These are phyloP conservation scores for Esox masquinongy DNA, from an alignment of 2,797 vertebrate species.

Conservation along the genomic window DNA sequence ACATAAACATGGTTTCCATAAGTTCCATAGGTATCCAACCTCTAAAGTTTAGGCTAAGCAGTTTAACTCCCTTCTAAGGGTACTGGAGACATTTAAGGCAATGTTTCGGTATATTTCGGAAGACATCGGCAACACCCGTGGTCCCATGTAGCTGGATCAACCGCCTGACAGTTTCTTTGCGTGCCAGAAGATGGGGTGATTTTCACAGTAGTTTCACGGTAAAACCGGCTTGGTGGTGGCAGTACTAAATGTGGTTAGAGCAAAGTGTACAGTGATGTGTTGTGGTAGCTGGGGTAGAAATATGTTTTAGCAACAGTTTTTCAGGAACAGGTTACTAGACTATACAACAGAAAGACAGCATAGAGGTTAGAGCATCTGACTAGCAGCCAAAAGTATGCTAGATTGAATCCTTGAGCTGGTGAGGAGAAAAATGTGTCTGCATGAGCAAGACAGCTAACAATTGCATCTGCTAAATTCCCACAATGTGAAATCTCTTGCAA, in stretches of 20 bases:
- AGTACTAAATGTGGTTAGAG: not conserved
- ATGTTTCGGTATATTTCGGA: slow-evolving; percentile 28
- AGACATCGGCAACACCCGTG: not conserved
- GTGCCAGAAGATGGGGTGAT: not conserved
- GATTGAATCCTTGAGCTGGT: too few species aligned
- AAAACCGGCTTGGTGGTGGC: not conserved
- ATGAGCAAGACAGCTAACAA: too few species aligned
- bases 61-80: slow-evolving; percentile 19
- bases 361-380: too few species aligned
- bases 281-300: not conserved
- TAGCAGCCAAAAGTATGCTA: too few species aligned
- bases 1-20: slow-evolving; percentile 46
- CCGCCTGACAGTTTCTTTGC: slow-evolving; percentile 24
- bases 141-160: slow-evolving; percentile 21
- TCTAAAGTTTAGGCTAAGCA: slow-evolving; percentile 42
- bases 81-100: slow-evolving; percentile 26
- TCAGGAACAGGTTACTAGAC: not conserved
- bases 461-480: too few species aligned
- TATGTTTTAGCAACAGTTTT: not conserved
- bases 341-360: too few species aligned
- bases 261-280: not conserved
- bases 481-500: not conserved
- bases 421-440: too few species aligned
- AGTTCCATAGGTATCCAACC: not conserved
- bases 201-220: slow-evolving; percentile 14